Conservation (phyloP, 1,140 invertebrate genomes). For the Phocides pigmalion region DNA sequence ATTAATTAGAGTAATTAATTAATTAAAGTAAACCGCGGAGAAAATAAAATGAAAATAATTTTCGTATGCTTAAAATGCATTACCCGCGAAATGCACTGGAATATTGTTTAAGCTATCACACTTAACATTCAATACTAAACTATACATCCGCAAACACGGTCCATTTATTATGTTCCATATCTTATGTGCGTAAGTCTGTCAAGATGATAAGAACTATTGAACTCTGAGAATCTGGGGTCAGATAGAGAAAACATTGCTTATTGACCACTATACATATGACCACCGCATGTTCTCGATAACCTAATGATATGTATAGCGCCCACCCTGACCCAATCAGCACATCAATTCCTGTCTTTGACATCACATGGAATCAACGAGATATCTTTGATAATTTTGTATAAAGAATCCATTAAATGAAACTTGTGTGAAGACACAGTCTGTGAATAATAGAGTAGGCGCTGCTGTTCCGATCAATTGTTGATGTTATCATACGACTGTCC, state of each 20-base stretch:
- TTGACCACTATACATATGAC: slow-evolving; percentile 67
- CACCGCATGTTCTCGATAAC: slow-evolving; percentile 71
- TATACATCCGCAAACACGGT: slow-evolving; percentile 67
- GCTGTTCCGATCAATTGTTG: slow-evolving; percentile 55
- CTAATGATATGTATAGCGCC: slow-evolving; percentile 50
- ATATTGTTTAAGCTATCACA: slow-evolving; percentile 40
- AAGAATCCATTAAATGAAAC: slow-evolving; percentile 17
- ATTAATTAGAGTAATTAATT: no score
- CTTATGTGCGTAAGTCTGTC: slow-evolving; percentile 70
- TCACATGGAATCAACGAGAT: slow-evolving; percentile 42
- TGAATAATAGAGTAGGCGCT: slow-evolving; percentile 43
- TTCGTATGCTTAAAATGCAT: slow-evolving; percentile 4
- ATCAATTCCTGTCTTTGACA: slow-evolving; percentile 46
- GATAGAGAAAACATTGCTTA: slow-evolving; percentile 67
- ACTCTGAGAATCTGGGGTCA: slow-evolving; percentile 66
- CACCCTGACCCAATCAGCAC: slow-evolving; percentile 57
- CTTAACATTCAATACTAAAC: slow-evolving; percentile 61
- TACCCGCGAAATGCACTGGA: background rate
- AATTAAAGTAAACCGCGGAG: no score
- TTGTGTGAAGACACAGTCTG: slow-evolving; percentile 27
- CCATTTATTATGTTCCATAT: slow-evolving; percentile 78
- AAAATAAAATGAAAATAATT: slow-evolving; percentile 21
- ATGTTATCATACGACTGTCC: slow-evolving; percentile 60
- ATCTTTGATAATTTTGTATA: background rate
- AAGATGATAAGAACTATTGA: slow-evolving; percentile 66